phyloP scores from a whole-genome alignment of 2,797 vertebrate genomes.

The Sebastes reedi region DNA sequence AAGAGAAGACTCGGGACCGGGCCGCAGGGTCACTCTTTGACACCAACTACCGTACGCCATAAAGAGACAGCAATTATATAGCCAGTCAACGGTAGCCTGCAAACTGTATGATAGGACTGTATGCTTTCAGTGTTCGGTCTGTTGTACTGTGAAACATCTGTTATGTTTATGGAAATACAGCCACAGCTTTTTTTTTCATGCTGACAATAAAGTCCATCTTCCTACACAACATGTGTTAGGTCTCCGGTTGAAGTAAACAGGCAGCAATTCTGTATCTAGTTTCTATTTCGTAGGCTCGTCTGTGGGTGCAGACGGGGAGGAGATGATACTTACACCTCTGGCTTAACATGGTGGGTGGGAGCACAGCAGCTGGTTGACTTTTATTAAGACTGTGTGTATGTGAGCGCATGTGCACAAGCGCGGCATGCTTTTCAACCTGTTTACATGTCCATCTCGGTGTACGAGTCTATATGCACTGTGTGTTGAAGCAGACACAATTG shows the following conservation, averaged over 20 bases:
- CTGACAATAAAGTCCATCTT: constrained; percentile 72
- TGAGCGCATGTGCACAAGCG: neutral
- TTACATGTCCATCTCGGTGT: constrained; percentile 5
- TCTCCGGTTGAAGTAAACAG: constrained; percentile 70
- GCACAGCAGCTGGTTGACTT: constrained; percentile 69
- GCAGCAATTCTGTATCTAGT: constrained; percentile 73
- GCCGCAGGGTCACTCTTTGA: constrained; percentile 69
- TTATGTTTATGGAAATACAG: constrained; percentile 57
- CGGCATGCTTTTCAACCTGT: constrained; percentile 16
- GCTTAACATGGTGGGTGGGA: constrained; percentile 65
- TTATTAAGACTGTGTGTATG: constrained; percentile 60
- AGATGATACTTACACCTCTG: constrained; percentile 73
- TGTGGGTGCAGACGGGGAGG: constrained; percentile 66
- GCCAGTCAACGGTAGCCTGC: constrained; percentile 22
- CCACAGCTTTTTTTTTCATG: constrained; percentile 42
- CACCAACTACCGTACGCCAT: constrained; percentile 39
- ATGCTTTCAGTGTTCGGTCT: constrained; percentile 21
- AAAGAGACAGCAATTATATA: constrained; percentile 61
- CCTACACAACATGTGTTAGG: constrained; percentile 76
- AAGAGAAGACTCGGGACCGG: constrained; percentile 53
- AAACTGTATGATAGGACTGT: constrained; percentile 31
- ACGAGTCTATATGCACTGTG: neutral
- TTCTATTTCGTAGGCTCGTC: constrained; percentile 69
- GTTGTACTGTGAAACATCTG: constrained; percentile 47
- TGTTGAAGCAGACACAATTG: constrained; percentile 26